Percentiles rank a stretch among this genome's conserved stretches.
Evolutionary conservation across 2,113 vertebrate genomes (phyloP).

Genomic region (Elgaria multicarinata): DNA sequence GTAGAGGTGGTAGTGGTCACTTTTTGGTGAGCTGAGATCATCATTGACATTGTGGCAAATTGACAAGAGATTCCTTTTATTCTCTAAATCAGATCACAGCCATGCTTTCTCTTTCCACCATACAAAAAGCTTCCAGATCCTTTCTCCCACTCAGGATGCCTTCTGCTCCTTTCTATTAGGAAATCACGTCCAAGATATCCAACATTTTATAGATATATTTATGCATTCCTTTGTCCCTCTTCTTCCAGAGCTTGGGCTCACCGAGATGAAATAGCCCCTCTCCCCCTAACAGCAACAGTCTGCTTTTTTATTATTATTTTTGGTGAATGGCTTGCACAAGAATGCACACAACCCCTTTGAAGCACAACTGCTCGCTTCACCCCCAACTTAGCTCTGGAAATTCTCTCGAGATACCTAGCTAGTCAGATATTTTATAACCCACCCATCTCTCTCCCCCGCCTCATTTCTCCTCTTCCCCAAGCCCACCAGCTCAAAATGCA

Average conservation of each 20-base stretch:
- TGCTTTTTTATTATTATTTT: accelerated
- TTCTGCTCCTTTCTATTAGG: conserved; percentile 26
- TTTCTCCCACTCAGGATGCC: background rate
- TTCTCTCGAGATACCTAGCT: conserved; percentile 5
- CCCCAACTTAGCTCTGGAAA: background rate
- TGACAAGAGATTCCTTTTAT: background rate
- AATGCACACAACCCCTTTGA: background rate
- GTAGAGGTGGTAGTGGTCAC: conserved; percentile 70
- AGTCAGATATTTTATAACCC: conserved; percentile 28
- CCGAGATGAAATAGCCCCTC: background rate
- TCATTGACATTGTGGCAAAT: conserved; percentile 66
- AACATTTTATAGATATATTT: background rate
- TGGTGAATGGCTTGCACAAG: background rate
- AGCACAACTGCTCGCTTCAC: background rate
- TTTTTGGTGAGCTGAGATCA: conserved; percentile 76
- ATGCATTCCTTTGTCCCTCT: accelerated
- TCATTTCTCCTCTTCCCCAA: conserved; percentile 36
- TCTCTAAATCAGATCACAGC: background rate
- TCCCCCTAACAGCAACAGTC: background rate
- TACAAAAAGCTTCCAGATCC: background rate
- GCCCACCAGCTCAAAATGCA: conserved; percentile 68
- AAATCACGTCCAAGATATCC: background rate
- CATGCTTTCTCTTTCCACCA: background rate
- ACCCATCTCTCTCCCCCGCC: background rate
- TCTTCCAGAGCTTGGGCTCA: conserved; percentile 10